Evolutionary conservation across 2,797 vertebrate species (phyloP).

Genomic region (Pseudochirops corinnae): DNA sequence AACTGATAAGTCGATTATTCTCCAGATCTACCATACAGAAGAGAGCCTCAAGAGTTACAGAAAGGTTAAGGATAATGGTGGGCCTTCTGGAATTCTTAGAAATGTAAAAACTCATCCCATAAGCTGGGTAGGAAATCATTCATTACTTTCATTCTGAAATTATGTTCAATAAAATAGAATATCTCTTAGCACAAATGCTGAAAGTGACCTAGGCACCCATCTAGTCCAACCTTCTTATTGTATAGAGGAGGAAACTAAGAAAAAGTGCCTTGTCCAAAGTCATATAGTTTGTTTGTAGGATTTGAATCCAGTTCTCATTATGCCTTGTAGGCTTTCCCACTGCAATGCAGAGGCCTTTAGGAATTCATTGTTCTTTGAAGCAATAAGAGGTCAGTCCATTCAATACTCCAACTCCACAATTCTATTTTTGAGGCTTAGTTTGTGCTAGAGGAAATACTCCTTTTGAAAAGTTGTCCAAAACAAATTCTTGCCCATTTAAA

Average conservation of each 20-base stretch:
- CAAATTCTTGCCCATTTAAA: background rate
- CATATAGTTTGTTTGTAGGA: background rate
- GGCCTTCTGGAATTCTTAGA: background rate
- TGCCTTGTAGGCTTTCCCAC: background rate
- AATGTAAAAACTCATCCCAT: background rate
- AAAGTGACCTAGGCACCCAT: background rate
- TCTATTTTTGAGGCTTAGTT: background rate
- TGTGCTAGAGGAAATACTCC: background rate
- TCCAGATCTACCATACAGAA: background rate
- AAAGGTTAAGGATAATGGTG: background rate
- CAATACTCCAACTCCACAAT: background rate
- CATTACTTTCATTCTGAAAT: background rate
- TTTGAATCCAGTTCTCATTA: background rate
- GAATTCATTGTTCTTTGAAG: background rate
- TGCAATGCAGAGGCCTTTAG: background rate
- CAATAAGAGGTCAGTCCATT: background rate
- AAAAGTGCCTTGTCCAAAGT: background rate
- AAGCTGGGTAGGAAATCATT: background rate
- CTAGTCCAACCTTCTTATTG: background rate
- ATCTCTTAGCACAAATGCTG: background rate
- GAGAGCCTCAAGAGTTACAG: background rate
- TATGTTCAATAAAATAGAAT: background rate
- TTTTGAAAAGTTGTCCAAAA: background rate
- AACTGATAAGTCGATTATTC: background rate
- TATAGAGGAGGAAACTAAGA: background rate